These are phyloP conservation scores for Mastomys natalensis DNA, from an alignment of 2,113 vertebrate species.

Conservation along the genomic window DNA sequence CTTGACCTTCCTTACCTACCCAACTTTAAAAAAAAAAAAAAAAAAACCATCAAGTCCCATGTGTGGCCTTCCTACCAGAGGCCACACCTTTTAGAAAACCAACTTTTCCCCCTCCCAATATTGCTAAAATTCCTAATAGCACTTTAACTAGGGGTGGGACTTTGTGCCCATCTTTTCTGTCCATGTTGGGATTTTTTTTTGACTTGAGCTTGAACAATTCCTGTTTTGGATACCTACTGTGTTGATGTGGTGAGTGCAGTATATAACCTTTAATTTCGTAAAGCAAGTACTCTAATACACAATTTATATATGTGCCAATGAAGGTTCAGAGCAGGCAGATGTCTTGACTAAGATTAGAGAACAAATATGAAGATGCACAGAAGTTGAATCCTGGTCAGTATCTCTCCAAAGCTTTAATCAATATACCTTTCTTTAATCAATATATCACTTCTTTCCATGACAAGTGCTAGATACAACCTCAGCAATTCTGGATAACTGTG, in stretches of 20 bases:
- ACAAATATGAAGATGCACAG: constrained; percentile 18
- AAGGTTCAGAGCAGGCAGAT: constrained; percentile 4
- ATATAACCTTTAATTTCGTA: constrained; percentile 37
- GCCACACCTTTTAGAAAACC: not conserved
- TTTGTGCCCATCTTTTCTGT: not conserved
- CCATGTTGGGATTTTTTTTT: not conserved
- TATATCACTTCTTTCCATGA: constrained; percentile 16
- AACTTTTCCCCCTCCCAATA: not conserved
- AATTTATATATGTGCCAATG: not conserved
- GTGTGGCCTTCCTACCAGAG: not conserved
- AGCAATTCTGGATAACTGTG: constrained; percentile 23
- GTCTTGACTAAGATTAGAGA: constrained; percentile 28
- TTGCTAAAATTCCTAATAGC: not conserved
- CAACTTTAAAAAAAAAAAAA: too few species aligned
- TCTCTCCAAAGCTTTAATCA: constrained; percentile 42
- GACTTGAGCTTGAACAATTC: not conserved
- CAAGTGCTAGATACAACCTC: constrained; percentile 28
- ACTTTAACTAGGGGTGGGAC: not conserved
- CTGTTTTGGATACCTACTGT: constrained; percentile 8
- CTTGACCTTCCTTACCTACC: not conserved
- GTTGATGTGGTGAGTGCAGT: constrained; percentile 46
- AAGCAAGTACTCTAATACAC: constrained; percentile 15
- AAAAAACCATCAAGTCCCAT: not conserved
- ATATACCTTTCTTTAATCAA: not conserved
- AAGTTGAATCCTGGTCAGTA: not conserved